Conservation (phyloP, 2,113 vertebrate genomes). For the Donacobius atricapilla region DNA sequence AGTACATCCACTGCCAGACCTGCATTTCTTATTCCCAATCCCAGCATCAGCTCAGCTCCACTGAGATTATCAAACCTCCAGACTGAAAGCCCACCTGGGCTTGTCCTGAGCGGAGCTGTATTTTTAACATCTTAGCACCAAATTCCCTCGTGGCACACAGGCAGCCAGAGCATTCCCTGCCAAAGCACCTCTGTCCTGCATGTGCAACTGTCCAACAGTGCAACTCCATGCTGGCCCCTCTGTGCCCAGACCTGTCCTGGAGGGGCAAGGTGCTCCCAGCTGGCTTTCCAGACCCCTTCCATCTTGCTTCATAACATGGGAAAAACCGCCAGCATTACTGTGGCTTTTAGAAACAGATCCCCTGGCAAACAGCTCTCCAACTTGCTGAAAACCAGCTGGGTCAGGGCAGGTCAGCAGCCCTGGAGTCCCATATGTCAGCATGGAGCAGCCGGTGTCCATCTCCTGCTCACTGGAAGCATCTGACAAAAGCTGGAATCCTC, state of each 20-base stretch:
- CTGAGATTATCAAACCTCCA: background rate
- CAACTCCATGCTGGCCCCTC: background rate
- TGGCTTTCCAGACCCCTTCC: background rate
- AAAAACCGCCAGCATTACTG: rapidly evolving
- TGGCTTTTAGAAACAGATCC: background rate
- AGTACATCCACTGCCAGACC: rapidly evolving
- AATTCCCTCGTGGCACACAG: rapidly evolving
- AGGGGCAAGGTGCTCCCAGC: background rate
- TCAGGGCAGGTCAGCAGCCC: background rate
- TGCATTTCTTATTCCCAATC: background rate
- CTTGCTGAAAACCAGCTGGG: background rate
- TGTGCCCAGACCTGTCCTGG: rapidly evolving
- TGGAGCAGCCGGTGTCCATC: rapidly evolving
- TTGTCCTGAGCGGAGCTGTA: background rate
- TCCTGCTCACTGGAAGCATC: background rate
- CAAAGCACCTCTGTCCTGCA: background rate
- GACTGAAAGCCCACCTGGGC: background rate
- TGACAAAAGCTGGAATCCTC: rapidly evolving
- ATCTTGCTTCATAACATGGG: background rate
- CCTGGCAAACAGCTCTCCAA: background rate
- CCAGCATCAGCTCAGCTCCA: background rate
- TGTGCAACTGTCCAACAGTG: too few species aligned
- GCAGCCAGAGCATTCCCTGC: background rate
- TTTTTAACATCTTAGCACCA: background rate
- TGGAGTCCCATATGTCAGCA: rapidly evolving